Conservation (phyloP, 2,888 invertebrate genomes). For the Drosophila dives region DNA sequence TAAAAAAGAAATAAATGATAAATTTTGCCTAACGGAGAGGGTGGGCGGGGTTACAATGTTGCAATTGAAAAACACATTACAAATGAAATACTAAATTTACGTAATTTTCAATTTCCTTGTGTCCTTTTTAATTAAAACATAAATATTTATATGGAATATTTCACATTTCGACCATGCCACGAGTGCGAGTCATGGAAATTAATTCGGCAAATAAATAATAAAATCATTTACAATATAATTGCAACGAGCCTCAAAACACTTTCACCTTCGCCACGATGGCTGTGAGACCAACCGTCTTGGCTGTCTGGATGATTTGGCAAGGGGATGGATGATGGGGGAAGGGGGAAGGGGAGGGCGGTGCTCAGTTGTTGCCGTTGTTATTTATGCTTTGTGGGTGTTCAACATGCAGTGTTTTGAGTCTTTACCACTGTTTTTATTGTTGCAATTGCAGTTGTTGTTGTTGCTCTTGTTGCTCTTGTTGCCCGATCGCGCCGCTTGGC, state of each 20-base stretch:
- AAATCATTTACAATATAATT: constrained; percentile 81
- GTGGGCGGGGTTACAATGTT: not conserved
- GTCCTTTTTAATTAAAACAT: constrained; percentile 78
- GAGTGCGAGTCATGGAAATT: constrained; percentile 57
- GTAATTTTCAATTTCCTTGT: constrained; percentile 75
- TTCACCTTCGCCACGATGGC: constrained; percentile 71
- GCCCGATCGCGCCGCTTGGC: constrained; percentile 24
- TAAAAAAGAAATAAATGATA: constrained; percentile 59
- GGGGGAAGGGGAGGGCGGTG: constrained; percentile 20
- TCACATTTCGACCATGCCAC: constrained; percentile 48
- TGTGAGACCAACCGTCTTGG: not conserved
- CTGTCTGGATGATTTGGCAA: not conserved
- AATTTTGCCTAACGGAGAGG: constrained; percentile 35
- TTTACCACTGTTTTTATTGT: constrained; percentile 70
- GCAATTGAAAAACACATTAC: constrained; percentile 35
- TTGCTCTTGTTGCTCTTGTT: constrained; percentile 16
- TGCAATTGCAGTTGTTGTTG: constrained; percentile 33
- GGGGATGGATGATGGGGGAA: not conserved
- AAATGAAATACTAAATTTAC: constrained; percentile 61
- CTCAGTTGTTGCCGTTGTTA: constrained; percentile 67
- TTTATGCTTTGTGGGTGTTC: constrained; percentile 78
- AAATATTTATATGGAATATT: constrained; percentile 79
- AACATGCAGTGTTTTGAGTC: constrained; percentile 76
- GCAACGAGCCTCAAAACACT: constrained; percentile 66
- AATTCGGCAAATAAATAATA: constrained; percentile 79